A percentile compares a stretch with the other conserved stretches of the same genome.
These are phyloP conservation scores for Tinea trinotella DNA, from an alignment of 2,888 invertebrate genomes.

Conservation along the genomic window DNA sequence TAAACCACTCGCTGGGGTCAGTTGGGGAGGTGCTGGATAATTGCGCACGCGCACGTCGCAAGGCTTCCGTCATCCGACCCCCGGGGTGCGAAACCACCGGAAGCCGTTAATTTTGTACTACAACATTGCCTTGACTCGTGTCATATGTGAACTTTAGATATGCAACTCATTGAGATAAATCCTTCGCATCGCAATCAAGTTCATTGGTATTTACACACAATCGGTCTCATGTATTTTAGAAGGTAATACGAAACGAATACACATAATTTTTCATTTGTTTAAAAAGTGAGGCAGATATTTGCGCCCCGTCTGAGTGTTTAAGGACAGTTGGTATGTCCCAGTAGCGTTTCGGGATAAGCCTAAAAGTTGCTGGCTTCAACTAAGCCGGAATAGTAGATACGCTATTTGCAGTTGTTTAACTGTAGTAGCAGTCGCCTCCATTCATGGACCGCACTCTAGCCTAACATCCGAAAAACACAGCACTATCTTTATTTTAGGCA, in stretches of 20 bases:
- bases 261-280: too few species aligned
- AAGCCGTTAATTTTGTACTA: constrained; percentile 4
- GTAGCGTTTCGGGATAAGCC: too few species aligned
- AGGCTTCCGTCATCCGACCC: constrained; percentile 24
- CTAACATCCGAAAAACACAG: too few species aligned
- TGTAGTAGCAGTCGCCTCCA: too few species aligned
- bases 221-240: constrained; percentile 1
- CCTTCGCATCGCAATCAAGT: background rate
- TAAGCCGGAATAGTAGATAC: too few species aligned
- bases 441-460: too few species aligned
- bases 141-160: constrained; percentile 15
- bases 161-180: constrained; percentile 3
- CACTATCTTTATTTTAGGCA: background rate
- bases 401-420: too few species aligned
- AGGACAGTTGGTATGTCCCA: too few species aligned
- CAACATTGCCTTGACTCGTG: constrained; percentile 9
- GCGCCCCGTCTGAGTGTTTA: too few species aligned
- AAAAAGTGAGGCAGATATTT: too few species aligned
- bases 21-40: constrained; percentile 23
- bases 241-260: background rate
- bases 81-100: constrained; percentile 23
- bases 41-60: constrained; percentile 26
- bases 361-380: too few species aligned
- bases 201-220: background rate
- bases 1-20: constrained; percentile 29